Evolutionary conservation across 2,113 vertebrate species (phyloP), one percentile per base, ranked within the genome.

Genomic region (Leucopsar rothschildi): DNA sequence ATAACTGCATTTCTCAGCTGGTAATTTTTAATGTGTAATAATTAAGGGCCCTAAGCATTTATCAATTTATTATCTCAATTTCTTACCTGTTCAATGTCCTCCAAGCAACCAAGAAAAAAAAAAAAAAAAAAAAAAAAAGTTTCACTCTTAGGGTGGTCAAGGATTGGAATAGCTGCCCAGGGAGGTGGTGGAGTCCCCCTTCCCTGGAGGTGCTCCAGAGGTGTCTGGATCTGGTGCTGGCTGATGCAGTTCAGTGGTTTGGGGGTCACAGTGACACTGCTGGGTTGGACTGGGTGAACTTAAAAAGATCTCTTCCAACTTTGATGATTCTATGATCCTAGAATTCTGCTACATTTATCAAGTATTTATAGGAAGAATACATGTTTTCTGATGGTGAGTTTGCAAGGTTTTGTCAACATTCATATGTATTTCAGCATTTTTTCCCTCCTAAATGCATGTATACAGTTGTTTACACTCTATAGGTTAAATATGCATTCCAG

Each of bases 101-200:
- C 22, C 0, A 10, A 71, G 17, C 2, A 63, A 20, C 4, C 9
- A 9, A 6, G 39, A 25, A 28, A 10, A 6, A 47, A 25, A 28
- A 10, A 55, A 24, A 49, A 24, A 37, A 8, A 37, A 37, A 37
- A 8, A 37, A 37, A 37, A 37, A 37, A 37, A 37, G 37, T 37
- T 49, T 76, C 37, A 10, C 5, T 52, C 10, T 59, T 66, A 6
- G 18, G 12, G 7, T 12, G 15, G 2, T 29, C 60, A 66, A 37
- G 21, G 49, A 56, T 5, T 35, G 35, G 17, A 56, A 56, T 5
- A 39, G 10, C 28, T 59, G 7, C 11, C 39, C 33, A 21, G 4
- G 5, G 19, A 14, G 4, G 6, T 11, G n/a, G 33, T 10, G 6
- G 23, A 52, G 4, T 66, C 19, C 15, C 15, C 15, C 37, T 52